These are phyloP conservation scores for Actinernus sp. DNA, from an alignment of 92 coral and sea anemone genomes.

Conservation along the genomic window DNA sequence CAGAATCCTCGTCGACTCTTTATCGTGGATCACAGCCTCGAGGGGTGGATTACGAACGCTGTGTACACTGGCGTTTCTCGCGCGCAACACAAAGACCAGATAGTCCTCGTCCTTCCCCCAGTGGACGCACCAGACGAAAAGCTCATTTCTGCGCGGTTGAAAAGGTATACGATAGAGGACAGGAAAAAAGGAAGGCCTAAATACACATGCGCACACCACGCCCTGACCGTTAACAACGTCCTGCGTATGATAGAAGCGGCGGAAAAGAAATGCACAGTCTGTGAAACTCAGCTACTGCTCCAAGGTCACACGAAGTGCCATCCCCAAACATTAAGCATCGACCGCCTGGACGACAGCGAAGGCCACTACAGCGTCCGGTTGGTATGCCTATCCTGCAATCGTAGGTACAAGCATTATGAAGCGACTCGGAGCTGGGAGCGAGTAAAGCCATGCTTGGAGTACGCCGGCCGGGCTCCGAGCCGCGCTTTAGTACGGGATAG, in stretches of 20 bases:
- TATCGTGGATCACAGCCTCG: constrained; percentile 33
- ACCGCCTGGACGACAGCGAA: too few species aligned
- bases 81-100: constrained; percentile 8
- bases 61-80: constrained; percentile 8
- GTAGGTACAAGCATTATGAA: too few species aligned
- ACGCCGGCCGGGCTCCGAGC: too few species aligned
- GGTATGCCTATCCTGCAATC: too few species aligned
- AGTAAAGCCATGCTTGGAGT: too few species aligned
- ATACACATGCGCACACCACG: constrained; percentile 8
- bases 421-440: too few species aligned
- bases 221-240: constrained; percentile 26
- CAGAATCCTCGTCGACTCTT: constrained; percentile 12
- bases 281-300: constrained; percentile 6
- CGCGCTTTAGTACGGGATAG: too few species aligned
- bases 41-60: too few species aligned
- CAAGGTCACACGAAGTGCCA: constrained; percentile 41
- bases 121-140: background rate
- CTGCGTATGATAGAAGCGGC: constrained; percentile 6
- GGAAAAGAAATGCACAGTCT: too few species aligned
- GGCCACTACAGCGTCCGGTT: constrained; percentile 45
- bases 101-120: constrained; percentile 14
- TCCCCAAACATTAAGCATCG: constrained; percentile 29
- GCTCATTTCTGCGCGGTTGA: constrained; percentile 19
- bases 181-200: constrained; percentile 17
- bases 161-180: constrained; percentile 35